A percentile compares a stretch with the other conserved stretches of the same genome.
Conservation (phyloP, 2,888 invertebrate species). For the Zhuqinia jingwanae region DNA sequence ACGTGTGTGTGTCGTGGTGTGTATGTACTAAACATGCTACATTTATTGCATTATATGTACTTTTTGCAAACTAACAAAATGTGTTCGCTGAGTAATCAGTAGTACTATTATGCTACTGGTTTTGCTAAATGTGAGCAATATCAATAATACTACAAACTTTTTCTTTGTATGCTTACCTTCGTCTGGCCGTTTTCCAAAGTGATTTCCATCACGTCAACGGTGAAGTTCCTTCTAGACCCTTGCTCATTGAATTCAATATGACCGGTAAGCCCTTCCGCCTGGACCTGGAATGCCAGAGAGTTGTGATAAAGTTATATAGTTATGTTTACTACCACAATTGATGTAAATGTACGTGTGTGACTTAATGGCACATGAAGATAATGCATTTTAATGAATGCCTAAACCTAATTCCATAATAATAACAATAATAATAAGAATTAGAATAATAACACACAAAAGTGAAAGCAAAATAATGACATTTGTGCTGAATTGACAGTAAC, state of each 20-base stretch:
- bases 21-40: conserved; percentile 7
- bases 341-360: conserved; percentile 9
- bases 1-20: conserved; percentile 11
- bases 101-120: too few relatives aligned
- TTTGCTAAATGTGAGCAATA: too few relatives aligned
- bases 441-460: not conserved
- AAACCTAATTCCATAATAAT: conserved; percentile 4
- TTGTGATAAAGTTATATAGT: too few relatives aligned
- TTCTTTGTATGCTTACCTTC: conserved; percentile 74
- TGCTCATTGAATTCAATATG: conserved; percentile 95
- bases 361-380: conserved; percentile 46
- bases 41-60: conserved; percentile 1
- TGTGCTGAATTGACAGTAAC: conserved; percentile 22
- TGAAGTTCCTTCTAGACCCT: conserved; percentile 93
- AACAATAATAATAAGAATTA: not conserved
- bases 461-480: too few relatives aligned
- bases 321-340: not conserved
- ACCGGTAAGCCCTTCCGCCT: conserved; percentile 94
- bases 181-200: conserved; percentile 83
- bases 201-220: conserved; percentile 95
- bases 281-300: conserved; percentile 86
- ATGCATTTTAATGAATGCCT: conserved; percentile 27
- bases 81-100: too few relatives aligned
- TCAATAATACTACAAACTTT: not conserved
- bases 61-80: not conserved